phyloP scores from a whole-genome alignment of 2,113 vertebrate genomes.

The Anguilla rostrata region DNA sequence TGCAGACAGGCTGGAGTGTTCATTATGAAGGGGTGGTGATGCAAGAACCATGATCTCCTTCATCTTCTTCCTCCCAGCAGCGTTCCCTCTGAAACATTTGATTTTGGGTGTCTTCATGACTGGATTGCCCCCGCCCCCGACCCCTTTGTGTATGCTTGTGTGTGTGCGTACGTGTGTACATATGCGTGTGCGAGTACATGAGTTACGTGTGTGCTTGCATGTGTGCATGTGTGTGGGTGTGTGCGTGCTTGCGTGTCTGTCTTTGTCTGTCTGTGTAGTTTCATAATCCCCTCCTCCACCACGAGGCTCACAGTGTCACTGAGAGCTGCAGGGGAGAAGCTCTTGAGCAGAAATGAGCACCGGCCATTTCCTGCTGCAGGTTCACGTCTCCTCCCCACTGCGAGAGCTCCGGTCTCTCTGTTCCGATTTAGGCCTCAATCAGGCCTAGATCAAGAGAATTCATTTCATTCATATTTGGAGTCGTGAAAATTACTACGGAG shows the following conservation, averaged over 20 bases:
- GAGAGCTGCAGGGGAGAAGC: not conserved
- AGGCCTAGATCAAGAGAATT: too few relatives aligned
- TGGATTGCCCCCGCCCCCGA: not conserved
- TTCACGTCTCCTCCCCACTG: not conserved
- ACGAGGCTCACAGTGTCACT: not conserved
- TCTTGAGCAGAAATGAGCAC: not conserved
- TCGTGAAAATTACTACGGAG: too few relatives aligned
- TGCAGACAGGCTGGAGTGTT: slow-evolving; percentile 50
- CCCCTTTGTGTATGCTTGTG: not conserved
- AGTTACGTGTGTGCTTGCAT: not conserved
- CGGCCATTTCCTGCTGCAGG: not conserved
- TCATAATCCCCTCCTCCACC: not conserved
- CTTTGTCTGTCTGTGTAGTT: not conserved
- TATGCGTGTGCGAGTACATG: not conserved
- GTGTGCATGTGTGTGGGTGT: not conserved
- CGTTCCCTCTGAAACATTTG: not conserved
- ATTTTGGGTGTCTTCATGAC: not conserved
- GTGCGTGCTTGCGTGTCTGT: not conserved
- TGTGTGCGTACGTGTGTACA: not conserved
- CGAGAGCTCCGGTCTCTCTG: not conserved
- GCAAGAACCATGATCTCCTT: slow-evolving; percentile 26
- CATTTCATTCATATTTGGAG: too few relatives aligned
- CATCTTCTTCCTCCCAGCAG: not conserved
- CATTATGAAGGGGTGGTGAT: slow-evolving; percentile 55
- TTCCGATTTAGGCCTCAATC: too few relatives aligned